Base-by-base conservation (phyloP, 2,888 invertebrate genomes). In the Plutella xylostella region DNA sequence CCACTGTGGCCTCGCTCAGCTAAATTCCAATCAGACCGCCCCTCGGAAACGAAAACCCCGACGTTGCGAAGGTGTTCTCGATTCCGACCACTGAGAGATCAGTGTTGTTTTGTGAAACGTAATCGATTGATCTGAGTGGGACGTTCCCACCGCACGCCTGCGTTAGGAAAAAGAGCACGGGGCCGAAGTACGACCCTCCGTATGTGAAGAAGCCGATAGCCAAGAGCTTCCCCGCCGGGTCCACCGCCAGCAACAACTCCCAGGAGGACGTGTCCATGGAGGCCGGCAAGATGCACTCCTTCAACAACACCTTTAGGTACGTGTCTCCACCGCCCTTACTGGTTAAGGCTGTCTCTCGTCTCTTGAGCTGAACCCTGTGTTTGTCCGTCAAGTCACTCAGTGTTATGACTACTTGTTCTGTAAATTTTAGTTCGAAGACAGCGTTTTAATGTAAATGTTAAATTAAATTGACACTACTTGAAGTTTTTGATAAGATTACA, bases 101-200 rank as follows among this genome's bases (percentile, higher is more conserved):
- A 55, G 60, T 69, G 55, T 73, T 70, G 7, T 19, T 15, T 28
- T 18, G 30, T 60, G 68, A 77, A 79, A 77, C 78, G 68, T 82
- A 79, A 83, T 77, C 80, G 78, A 83, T 82, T 83, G 77, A 83
- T 83, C 78, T 77, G 82, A 82, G 82, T 80, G 80, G 79, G 79
- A 80, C 82, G 80, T 80, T 80, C 77, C 76, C 70, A 68, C 82
- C 79, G 78, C 82, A 74, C 82, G 82, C 82, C 72, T 74, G 72
- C 80, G 68, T 68, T 85, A 92, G 92, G 90, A 92, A 93, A 88
- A 94, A 93, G 88, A 93, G 93, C 70, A 92, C 93, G 57, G 88
- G 93, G 76, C 91, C 92, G 75, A 94, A 93, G 78, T 94, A 92
- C 78, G 94, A 95, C 77, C 92, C 92, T 61, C 93, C 93, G 46